phyloP scores from a whole-genome alignment of 2,888 invertebrate species.

The Philereme vetulata region DNA sequence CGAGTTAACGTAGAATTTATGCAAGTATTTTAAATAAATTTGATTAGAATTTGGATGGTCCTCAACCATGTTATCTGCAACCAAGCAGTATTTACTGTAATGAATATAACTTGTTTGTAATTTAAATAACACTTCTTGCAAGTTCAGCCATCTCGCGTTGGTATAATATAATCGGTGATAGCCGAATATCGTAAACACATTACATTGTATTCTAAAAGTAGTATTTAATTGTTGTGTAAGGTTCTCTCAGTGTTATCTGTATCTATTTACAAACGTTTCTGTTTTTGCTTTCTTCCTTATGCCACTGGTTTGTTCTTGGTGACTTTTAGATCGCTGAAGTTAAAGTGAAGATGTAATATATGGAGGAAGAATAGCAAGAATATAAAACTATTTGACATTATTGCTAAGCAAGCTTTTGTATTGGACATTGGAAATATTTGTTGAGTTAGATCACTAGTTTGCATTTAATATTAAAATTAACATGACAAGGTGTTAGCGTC shows the following conservation, averaged over 20 bases:
- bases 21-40: no score
- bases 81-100: background rate
- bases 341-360: background rate
- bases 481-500: conserved; percentile 64
- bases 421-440: conserved; percentile 53
- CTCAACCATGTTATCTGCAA: background rate
- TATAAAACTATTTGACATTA: conserved; percentile 33
- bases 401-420: conserved; percentile 65
- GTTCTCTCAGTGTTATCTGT: conserved; percentile 51
- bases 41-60: no score
- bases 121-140: background rate
- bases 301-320: conserved; percentile 4
- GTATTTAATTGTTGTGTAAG: conserved; percentile 62
- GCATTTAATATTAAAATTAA: conserved; percentile 58
- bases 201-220: conserved; percentile 48
- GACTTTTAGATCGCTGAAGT: conserved; percentile 32
- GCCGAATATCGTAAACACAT: conserved; percentile 32
- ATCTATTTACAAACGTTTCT: conserved; percentile 34
- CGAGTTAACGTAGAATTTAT: background rate
- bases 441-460: conserved; percentile 61
- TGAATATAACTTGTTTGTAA: background rate
- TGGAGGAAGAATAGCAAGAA: no score
- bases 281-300: conserved; percentile 12
- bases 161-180: conserved; percentile 29
- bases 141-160: conserved; percentile 12